Percentiles rank a stretch among this genome's conserved stretches.
These are phyloP conservation scores for Tromatobia lineatoria DNA, from an alignment of 2,888 invertebrate species.

Conservation along the genomic window DNA sequence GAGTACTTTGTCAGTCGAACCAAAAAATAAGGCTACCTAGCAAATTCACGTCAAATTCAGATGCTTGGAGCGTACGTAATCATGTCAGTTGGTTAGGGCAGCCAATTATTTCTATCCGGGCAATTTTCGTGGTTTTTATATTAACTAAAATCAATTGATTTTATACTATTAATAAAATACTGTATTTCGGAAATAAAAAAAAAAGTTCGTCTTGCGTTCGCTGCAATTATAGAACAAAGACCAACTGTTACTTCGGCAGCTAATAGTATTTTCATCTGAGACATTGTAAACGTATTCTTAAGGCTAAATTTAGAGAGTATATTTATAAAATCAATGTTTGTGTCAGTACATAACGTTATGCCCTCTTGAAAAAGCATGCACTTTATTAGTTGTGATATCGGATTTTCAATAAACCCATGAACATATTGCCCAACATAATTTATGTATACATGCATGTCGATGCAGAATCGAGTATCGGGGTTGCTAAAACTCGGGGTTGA, in stretches of 20 bases:
- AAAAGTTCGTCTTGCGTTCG: background rate
- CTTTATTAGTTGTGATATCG: background rate
- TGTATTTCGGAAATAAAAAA: no score
- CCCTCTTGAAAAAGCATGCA: no score
- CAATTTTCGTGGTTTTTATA: no score
- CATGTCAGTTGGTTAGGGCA: no score
- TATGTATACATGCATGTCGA: background rate
- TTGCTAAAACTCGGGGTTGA: background rate
- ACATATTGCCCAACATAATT: background rate
- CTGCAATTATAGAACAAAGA: background rate
- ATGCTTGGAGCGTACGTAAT: no score
- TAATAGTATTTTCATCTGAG: background rate
- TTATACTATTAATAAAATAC: no score
- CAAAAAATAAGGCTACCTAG: no score
- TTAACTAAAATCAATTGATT: no score
- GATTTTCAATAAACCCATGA: background rate
- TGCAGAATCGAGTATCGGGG: background rate
- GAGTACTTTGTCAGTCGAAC: no score
- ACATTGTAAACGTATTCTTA: background rate
- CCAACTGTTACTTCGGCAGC: background rate
- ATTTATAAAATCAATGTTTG: background rate
- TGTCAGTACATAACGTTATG: no score
- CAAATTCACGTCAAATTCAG: no score
- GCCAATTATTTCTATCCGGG: no score
- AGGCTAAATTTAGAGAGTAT: background rate